Percentiles rank a stretch among this genome's conserved stretches.
Conservation (phyloP, 2,113 vertebrate species). For the Clinocottus analis region DNA sequence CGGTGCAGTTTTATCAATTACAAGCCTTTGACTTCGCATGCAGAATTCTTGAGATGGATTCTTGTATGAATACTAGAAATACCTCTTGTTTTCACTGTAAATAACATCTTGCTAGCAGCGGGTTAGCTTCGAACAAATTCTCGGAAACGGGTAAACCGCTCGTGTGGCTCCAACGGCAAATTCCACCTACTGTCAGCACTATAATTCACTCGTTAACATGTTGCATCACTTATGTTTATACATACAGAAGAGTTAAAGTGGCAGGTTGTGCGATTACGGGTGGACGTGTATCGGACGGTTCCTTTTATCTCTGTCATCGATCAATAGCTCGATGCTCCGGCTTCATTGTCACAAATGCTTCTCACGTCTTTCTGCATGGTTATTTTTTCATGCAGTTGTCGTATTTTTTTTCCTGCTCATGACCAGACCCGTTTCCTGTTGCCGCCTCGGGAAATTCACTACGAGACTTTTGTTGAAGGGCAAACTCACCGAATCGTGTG, state of each 20-base stretch:
- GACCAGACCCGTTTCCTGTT: slow-evolving; percentile 36
- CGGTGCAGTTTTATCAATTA: not conserved
- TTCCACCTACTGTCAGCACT: not conserved
- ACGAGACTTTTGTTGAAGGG: slow-evolving; percentile 56
- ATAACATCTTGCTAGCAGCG: not conserved
- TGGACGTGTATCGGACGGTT: not conserved
- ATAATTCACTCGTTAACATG: not conserved
- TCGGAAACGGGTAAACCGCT: not conserved
- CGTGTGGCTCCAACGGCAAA: not conserved
- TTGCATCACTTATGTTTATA: not conserved
- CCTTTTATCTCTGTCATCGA: not conserved
- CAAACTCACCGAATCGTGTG: no score
- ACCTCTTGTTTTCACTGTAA: not conserved
- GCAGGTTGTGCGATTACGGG: not conserved
- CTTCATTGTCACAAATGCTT: not conserved
- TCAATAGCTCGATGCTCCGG: not conserved
- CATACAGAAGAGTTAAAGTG: no score
- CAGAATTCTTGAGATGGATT: not conserved
- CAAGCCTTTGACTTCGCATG: not conserved
- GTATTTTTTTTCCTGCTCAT: slow-evolving; percentile 28
- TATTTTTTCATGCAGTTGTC: slow-evolving; percentile 16
- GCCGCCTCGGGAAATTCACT: slow-evolving; percentile 34
- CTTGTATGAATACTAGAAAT: not conserved
- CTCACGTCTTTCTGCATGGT: not conserved
- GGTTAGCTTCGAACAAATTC: not conserved